Evolutionary conservation across 2,113 vertebrate species (phyloP).

Genomic region (Muscicapa adusta): DNA sequence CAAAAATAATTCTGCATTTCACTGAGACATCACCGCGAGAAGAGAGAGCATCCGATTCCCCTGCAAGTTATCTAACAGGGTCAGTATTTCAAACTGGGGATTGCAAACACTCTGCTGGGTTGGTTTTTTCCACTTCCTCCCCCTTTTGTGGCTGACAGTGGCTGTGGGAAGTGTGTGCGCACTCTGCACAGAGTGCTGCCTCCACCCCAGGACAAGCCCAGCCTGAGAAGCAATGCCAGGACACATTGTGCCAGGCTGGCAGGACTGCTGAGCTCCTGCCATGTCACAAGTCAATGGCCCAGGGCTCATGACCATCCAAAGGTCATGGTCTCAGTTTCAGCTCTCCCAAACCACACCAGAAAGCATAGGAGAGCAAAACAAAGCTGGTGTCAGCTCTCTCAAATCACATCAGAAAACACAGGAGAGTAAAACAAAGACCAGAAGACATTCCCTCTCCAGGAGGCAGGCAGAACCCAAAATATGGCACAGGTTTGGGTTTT

Average conservation of each 20-base stretch:
- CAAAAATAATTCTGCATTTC: not conserved
- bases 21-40: fast-evolving
- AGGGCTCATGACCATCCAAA: fast-evolving
- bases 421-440: not conserved
- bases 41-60: not conserved
- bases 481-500: not conserved
- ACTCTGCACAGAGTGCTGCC: not conserved
- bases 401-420: not conserved
- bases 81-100: not conserved
- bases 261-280: not conserved
- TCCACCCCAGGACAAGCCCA: not conserved
- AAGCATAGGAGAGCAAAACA: not conserved
- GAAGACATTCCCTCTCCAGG: not conserved
- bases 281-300: fast-evolving
- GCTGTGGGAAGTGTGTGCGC: not conserved
- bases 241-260: not conserved
- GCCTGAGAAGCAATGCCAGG: not conserved
- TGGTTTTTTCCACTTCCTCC: not conserved
- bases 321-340: not conserved
- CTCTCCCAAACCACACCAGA: not conserved
- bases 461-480: not conserved
- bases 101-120: not conserved
- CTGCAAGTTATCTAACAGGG: not conserved
- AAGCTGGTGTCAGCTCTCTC: not conserved
- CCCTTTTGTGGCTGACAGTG: not conserved